A percentile compares a stretch with the other conserved stretches of the same genome.
Conservation (phyloP, 2,888 invertebrate genomes). For the Meliscaeva auricollis region DNA sequence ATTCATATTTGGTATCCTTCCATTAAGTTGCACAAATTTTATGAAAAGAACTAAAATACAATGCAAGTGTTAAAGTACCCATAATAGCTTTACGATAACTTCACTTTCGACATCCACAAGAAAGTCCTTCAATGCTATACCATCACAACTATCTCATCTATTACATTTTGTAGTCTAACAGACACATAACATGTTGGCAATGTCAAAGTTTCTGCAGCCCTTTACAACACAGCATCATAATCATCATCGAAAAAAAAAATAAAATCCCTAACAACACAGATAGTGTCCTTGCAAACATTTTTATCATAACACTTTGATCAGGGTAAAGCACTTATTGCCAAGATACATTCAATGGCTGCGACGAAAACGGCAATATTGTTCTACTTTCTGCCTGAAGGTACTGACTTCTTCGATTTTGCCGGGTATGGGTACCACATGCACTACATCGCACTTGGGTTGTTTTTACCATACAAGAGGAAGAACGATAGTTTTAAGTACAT, state of each 20-base stretch:
- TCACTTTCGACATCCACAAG: slow-evolving; percentile 18
- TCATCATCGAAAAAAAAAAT: neutral
- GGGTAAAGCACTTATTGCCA: slow-evolving; percentile 61
- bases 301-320: slow-evolving; percentile 71
- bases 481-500: slow-evolving; percentile 29
- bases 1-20: slow-evolving; percentile 11
- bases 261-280: slow-evolving; percentile 37
- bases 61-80: slow-evolving; percentile 63
- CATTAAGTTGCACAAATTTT: slow-evolving; percentile 26
- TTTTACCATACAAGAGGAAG: neutral
- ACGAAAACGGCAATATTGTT: slow-evolving; percentile 46
- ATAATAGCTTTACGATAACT: slow-evolving; percentile 60
- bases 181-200: slow-evolving; percentile 43
- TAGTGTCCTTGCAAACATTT: slow-evolving; percentile 49
- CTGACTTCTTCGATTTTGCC: neutral
- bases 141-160: slow-evolving; percentile 29
- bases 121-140: slow-evolving; percentile 13
- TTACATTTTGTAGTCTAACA: slow-evolving; percentile 43
- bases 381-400: slow-evolving; percentile 18
- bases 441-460: neutral
- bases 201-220: slow-evolving; percentile 39
- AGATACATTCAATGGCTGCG: slow-evolving; percentile 49
- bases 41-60: slow-evolving; percentile 37
- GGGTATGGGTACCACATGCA: neutral
- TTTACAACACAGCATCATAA: slow-evolving; percentile 33